Base-by-base conservation (phyloP, 2,888 invertebrate species). In the Falcaria lacertinaria region DNA sequence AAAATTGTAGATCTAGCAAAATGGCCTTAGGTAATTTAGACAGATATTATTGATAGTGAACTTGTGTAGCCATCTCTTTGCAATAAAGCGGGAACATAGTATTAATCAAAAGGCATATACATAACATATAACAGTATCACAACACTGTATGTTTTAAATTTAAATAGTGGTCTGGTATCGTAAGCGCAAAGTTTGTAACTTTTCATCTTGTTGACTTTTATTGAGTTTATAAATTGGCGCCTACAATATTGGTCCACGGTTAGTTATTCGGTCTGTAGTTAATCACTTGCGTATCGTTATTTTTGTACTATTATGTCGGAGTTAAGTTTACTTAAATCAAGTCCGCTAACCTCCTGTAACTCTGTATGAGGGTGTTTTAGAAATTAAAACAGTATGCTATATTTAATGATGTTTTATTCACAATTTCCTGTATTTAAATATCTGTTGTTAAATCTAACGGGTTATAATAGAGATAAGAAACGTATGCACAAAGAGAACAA, bases 301-400 rank as follows among this genome's bases (percentile, higher is more conserved):
- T 89, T 88, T 89, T 88, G 71, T 87, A 88, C 83, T 81, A 79
- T 82, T 79, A 74, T 66, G 75, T 82, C 74, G 66, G 69, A 72
- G 73, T 83, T 87, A 82, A 80, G 85, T 87, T 87, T 76, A 86
- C 80, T 79, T 80, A 81, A 84, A 82, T 83, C 81, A 81, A 74
- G 75, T 77, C 80, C 77, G 85, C 87, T 87, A 75, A 82, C 86
- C 87, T 85, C 81, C 77, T 84, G 79, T 86, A 81, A 77, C 81
- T 84, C 83, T 86, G 85, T 87, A 88, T 81, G 81, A 84, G 85
- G 88, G 88, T 86, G 82, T 86, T 71, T 86, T 89, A 88, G 88
- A 88, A 87, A 89, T 88, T 89, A 88, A 88, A 88, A 88, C 86
- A 87, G 86, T 89, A 89, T 88, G 89, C 89, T 89, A 85, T 83